Evolutionary conservation across 2,797 vertebrate genomes (phyloP).

Genomic region (Pyrocephalus nanus): DNA sequence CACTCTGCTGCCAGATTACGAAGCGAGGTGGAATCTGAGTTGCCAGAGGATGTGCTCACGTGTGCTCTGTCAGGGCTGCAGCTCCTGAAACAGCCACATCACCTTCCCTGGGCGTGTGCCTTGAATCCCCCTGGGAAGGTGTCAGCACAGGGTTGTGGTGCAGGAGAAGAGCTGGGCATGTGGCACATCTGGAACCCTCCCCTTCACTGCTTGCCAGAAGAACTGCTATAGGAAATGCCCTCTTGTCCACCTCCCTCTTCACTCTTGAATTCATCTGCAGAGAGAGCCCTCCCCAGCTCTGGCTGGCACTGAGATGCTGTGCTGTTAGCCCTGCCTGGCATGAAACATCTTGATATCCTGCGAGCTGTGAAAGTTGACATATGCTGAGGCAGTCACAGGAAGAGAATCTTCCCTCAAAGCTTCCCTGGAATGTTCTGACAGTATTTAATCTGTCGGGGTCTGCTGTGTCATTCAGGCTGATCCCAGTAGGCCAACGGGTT

Average conservation of each 20-base stretch:
- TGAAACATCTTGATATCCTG: conserved; percentile 9
- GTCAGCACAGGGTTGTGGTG: not conserved
- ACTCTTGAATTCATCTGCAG: not conserved
- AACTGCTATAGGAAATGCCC: not conserved
- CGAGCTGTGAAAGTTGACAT: not conserved
- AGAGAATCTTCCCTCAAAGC: not conserved
- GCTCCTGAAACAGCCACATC: not conserved
- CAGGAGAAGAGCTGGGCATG: not conserved
- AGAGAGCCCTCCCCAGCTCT: not conserved
- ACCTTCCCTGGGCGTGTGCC: not conserved
- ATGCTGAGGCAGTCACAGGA: not conserved
- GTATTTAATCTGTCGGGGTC: not conserved
- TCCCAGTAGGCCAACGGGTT: not conserved
- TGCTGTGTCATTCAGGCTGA: not conserved
- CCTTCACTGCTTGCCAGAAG: not conserved
- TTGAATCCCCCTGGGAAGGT: not conserved
- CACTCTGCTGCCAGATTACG: not conserved
- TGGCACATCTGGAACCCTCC: not conserved
- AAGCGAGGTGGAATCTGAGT: not conserved
- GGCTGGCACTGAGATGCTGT: not conserved
- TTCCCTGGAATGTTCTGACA: not conserved
- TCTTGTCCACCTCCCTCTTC: not conserved
- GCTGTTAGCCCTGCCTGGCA: conserved; percentile 20
- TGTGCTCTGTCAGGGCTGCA: conserved; percentile 21
- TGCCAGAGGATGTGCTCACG: not conserved